A percentile compares a stretch with the other conserved stretches of the same genome.
phyloP scores from a whole-genome alignment of 92 coral and sea anemone species.

The Palythoa heliodiscus region DNA sequence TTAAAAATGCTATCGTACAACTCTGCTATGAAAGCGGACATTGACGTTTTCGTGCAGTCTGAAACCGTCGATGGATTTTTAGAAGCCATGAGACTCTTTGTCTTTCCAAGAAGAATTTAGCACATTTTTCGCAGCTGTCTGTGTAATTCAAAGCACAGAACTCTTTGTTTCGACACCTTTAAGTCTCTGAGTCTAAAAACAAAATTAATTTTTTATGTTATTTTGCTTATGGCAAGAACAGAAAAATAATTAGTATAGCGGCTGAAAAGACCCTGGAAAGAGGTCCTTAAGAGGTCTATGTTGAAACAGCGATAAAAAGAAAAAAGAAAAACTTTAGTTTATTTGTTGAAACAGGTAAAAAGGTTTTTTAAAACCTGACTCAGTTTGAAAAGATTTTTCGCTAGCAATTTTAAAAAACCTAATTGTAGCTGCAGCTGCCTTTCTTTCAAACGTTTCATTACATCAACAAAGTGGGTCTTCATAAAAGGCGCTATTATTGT shows the following conservation, averaged over 20 bases:
- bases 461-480: background rate
- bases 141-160: background rate
- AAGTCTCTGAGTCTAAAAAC: background rate
- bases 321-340: too few species aligned
- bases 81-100: constrained; percentile 9
- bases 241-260: background rate
- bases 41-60: background rate
- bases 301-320: background rate
- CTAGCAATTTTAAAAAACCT: background rate
- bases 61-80: background rate
- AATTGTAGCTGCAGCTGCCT: background rate
- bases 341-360: background rate
- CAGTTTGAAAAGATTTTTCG: too few species aligned
- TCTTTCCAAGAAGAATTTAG: background rate
- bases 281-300: background rate
- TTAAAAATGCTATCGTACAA: background rate
- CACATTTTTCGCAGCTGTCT: background rate
- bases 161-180: background rate
- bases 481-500: background rate
- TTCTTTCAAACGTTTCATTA: background rate
- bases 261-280: background rate
- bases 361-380: too few species aligned
- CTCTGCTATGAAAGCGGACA: background rate
- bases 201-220: background rate
- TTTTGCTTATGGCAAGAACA: background rate